phyloP scores from a whole-genome alignment of 2,888 invertebrate species.

The Rhyacophila evoluta region DNA sequence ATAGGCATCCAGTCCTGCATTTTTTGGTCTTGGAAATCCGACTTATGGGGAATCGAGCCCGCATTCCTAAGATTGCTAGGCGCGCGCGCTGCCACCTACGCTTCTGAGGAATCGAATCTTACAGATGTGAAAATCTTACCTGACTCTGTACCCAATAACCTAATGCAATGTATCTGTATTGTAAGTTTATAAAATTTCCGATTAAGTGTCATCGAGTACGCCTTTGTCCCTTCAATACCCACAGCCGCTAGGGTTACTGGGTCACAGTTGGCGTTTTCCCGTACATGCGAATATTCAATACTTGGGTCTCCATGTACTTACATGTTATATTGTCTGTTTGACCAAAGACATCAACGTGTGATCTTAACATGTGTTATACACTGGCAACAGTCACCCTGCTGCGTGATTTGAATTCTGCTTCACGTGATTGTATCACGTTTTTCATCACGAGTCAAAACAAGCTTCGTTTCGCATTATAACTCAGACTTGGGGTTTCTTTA shows the following conservation, averaged over 20 bases:
- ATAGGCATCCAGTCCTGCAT: no score
- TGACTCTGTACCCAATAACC: no score
- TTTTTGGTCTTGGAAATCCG: no score
- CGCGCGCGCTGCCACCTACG: no score
- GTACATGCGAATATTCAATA: constrained; percentile 4
- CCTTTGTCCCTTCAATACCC: background rate
- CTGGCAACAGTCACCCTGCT: background rate
- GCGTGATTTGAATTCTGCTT: background rate
- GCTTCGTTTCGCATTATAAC: background rate
- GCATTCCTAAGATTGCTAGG: no score
- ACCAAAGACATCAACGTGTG: background rate
- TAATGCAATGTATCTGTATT: no score
- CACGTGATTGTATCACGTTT: background rate
- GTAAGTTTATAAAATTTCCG: no score
- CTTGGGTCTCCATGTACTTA: background rate
- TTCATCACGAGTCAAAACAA: background rate
- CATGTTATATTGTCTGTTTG: background rate
- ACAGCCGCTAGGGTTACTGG: constrained; percentile 1
- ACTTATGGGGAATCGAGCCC: no score
- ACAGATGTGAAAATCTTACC: no score
- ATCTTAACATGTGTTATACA: background rate
- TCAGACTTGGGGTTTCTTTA: background rate
- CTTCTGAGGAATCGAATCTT: no score
- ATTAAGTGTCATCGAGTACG: background rate
- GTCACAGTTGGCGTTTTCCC: background rate